Conservation (phyloP, 2,797 vertebrate species). For the Spheniscus humboldti region DNA sequence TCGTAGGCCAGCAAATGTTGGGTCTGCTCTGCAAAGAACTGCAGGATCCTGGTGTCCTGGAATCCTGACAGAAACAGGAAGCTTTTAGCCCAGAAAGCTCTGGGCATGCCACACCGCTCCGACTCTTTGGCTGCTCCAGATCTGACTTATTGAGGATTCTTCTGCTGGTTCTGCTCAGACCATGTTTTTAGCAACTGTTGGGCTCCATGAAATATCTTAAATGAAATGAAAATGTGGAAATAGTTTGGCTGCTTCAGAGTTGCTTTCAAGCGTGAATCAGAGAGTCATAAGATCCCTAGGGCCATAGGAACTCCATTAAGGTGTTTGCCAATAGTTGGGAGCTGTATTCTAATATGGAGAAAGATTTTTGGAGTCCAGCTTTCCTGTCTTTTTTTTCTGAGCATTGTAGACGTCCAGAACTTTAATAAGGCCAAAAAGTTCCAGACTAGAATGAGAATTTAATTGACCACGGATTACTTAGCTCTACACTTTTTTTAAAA, state of each 20-base stretch:
- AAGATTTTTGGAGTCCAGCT: not conserved
- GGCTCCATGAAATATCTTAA: not conserved
- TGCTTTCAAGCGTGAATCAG: not conserved
- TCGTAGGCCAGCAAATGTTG: rapidly evolving
- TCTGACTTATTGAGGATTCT: not conserved
- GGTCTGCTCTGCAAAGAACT: not conserved
- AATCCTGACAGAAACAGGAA: not conserved
- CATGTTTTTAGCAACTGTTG: not conserved
- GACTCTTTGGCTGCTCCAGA: not conserved
- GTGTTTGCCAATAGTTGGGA: not conserved
- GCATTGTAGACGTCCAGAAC: no score
- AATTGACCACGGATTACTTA: not conserved
- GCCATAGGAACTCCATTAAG: not conserved
- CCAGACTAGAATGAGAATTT: not conserved
- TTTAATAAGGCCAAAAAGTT: not conserved
- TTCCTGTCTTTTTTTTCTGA: not conserved
- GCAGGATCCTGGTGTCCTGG: not conserved
- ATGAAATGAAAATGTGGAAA: not conserved
- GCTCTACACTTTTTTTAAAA: not conserved
- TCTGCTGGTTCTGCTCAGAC: not conserved
- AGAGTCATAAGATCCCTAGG: not conserved
- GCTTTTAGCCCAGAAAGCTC: not conserved
- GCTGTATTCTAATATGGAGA: not conserved
- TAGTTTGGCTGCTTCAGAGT: not conserved
- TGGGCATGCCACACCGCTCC: no score